Percentiles rank a stretch among this genome's conserved stretches.
Evolutionary conservation across 2,888 invertebrate genomes (phyloP).

Genomic region (Heliconius erato): DNA sequence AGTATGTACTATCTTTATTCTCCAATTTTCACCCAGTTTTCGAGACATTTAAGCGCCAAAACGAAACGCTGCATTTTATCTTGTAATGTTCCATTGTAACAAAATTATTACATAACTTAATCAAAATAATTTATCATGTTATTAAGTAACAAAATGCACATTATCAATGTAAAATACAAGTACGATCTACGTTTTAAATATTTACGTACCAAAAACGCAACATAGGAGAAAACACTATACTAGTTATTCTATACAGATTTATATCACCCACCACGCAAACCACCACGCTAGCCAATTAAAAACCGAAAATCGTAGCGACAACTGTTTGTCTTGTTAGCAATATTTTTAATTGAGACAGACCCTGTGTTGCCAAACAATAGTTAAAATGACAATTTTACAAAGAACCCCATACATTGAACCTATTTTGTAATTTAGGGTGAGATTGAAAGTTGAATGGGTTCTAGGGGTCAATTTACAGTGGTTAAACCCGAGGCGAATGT

Average conservation of each 20-base stretch:
- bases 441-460: slow-evolving; percentile 44
- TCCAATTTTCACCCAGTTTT: neutral
- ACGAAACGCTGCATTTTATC: too few relatives aligned
- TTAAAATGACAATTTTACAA: slow-evolving; percentile 60
- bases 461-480: slow-evolving; percentile 61
- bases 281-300: slow-evolving; percentile 78
- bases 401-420: slow-evolving; percentile 55
- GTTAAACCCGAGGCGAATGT: slow-evolving; percentile 74
- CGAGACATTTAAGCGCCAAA: too few relatives aligned
- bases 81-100: neutral
- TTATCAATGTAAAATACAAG: too few relatives aligned
- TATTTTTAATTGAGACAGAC: slow-evolving; percentile 84
- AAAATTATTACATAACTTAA: neutral
- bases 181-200: neutral
- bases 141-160: neutral
- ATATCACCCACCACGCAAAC: slow-evolving; percentile 69
- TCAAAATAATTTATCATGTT: neutral
- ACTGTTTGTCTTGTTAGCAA: slow-evolving; percentile 83
- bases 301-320: slow-evolving; percentile 72
- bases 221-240: slow-evolving; percentile 51
- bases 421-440: slow-evolving; percentile 37
- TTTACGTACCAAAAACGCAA: neutral
- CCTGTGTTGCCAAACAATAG: slow-evolving; percentile 78
- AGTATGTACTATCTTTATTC: too few relatives aligned
- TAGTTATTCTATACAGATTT: slow-evolving; percentile 67